Conservation (phyloP, 2,113 vertebrate species). For the Dunckerocampus dactyliophorus region DNA sequence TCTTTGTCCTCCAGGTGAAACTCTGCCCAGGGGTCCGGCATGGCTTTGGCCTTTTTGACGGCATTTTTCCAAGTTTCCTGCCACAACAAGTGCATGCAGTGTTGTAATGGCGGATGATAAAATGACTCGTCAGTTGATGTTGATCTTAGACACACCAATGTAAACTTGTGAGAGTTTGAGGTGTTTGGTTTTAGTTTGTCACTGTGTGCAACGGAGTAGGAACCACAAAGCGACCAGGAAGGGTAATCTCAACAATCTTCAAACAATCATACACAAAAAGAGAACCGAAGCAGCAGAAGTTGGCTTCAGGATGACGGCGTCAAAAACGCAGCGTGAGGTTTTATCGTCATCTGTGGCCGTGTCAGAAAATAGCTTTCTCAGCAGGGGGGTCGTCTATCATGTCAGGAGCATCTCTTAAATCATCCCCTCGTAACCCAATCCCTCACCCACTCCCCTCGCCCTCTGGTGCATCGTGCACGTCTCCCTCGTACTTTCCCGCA, state of each 20-base stretch:
- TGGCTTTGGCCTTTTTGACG: constrained; percentile 88
- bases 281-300: too few relatives aligned
- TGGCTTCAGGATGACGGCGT: not conserved
- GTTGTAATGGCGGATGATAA: too few relatives aligned
- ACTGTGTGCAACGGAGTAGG: not conserved
- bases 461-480: not conserved
- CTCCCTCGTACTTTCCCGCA: not conserved
- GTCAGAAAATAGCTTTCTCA: constrained; percentile 23
- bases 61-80: constrained; percentile 93
- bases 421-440: constrained; percentile 14
- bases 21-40: constrained; percentile 97
- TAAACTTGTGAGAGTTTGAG: not conserved
- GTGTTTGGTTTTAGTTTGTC: not conserved
- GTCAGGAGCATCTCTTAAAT: not conserved
- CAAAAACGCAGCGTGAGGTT: not conserved
- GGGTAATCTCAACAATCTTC: too few relatives aligned
- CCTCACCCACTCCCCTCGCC: not conserved
- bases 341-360: not conserved
- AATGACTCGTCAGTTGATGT: too few relatives aligned
- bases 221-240: not conserved
- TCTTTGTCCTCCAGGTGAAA: constrained; percentile 91
- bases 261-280: too few relatives aligned
- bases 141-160: not conserved
- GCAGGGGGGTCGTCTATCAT: constrained; percentile 1
- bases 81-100: constrained; percentile 7